phyloP scores from a whole-genome alignment of 1,140 invertebrate genomes.

The Cyrtorhinus lividipennis region DNA sequence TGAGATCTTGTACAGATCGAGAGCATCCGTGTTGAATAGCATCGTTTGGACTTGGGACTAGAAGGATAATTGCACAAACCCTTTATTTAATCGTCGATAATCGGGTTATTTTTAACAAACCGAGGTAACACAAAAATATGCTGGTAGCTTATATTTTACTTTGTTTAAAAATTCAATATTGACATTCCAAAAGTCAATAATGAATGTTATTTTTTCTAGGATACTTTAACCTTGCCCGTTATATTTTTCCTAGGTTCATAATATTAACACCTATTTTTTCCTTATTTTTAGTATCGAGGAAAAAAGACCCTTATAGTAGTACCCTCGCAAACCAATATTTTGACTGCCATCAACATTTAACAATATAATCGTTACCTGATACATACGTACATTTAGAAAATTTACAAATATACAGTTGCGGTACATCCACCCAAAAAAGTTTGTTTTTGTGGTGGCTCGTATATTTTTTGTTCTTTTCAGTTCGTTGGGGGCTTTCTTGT shows the following conservation, averaged over 20 bases:
- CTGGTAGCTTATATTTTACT: background rate
- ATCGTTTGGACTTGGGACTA: background rate
- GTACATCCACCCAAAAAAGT: too few species aligned
- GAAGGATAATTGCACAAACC: constrained; percentile 4
- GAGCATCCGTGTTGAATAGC: background rate
- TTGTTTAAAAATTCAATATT: background rate
- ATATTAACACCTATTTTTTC: constrained; percentile 23
- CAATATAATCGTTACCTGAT: too few species aligned
- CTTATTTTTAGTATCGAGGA: constrained; percentile 28
- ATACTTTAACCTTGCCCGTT: constrained; percentile 30
- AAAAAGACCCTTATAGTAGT: constrained; percentile 24
- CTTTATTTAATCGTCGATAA: background rate
- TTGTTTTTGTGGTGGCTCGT: too few species aligned
- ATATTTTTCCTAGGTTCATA: background rate
- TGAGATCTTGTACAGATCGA: background rate
- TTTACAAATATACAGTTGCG: too few species aligned
- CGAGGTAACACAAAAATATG: background rate
- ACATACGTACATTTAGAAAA: constrained; percentile 10
- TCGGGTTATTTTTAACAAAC: too few species aligned
- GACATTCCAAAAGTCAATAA: background rate
- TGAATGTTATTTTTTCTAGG: constrained; percentile 25
- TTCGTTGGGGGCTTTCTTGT: too few species aligned
- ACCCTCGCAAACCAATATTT: constrained; percentile 24
- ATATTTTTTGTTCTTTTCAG: too few species aligned
- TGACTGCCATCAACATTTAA: constrained; percentile 8